phyloP scores from a whole-genome alignment of 2,797 vertebrate species.

The Danio albolineatus region DNA sequence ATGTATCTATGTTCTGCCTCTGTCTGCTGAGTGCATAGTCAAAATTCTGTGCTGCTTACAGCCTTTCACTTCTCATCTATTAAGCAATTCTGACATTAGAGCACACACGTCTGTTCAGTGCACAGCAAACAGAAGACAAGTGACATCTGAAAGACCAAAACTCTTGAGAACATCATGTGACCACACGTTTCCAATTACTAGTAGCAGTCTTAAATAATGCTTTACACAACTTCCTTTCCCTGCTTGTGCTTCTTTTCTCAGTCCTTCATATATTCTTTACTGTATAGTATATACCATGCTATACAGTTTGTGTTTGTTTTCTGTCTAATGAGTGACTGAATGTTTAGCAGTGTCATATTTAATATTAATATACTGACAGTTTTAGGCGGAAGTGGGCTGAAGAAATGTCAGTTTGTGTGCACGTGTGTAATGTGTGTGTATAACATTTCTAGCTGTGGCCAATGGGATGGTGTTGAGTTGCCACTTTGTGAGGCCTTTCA shows the following conservation, averaged over 20 bases:
- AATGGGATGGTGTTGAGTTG: constrained; percentile 91
- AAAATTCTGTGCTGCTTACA: constrained; percentile 42
- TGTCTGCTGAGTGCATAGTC: constrained; percentile 30
- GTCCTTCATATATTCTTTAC: neutral
- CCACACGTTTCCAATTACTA: constrained; percentile 11
- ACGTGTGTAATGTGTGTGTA: constrained; percentile 72
- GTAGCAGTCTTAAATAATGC: neutral
- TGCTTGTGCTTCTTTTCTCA: constrained; percentile 34
- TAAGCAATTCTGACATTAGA: constrained; percentile 20
- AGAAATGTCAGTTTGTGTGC: constrained; percentile 25
- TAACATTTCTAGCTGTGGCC: constrained; percentile 90
- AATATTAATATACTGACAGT: neutral
- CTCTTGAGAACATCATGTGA: constrained; percentile 18
- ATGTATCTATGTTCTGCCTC: constrained; percentile 49
- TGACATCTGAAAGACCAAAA: neutral
- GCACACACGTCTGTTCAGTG: constrained; percentile 1
- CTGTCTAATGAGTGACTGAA: constrained; percentile 3
- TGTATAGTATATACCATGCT: no score
- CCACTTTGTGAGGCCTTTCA: constrained; percentile 94
- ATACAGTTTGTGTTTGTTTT: neutral
- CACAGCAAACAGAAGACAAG: neutral
- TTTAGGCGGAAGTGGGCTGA: constrained; percentile 14
- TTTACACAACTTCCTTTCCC: constrained; percentile 28
- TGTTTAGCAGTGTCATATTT: neutral
- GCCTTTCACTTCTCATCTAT: constrained; percentile 43